phyloP scores from a whole-genome alignment of 1,140 invertebrate species.

The Augochlora pura region DNA sequence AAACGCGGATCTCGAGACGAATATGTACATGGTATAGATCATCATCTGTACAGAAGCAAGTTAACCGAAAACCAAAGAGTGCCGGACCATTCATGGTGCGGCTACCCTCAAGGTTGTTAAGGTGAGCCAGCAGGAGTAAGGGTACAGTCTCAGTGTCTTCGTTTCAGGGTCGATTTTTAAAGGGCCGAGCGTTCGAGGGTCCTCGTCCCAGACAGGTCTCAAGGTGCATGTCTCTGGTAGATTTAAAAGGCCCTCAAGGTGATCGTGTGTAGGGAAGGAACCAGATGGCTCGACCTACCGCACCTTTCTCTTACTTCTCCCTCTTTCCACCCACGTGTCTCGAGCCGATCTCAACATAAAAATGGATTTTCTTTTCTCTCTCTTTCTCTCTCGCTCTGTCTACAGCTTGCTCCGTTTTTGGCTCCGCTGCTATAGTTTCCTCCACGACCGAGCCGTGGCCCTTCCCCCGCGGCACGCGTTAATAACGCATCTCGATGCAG shows the following conservation, averaged over 20 bases:
- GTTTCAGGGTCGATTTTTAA: slow-evolving; percentile 66
- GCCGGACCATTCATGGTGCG: slow-evolving; percentile 45
- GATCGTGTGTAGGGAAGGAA: slow-evolving; percentile 34
- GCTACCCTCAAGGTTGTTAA: slow-evolving; percentile 59
- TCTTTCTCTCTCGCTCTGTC: slow-evolving; percentile 29
- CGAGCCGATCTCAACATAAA: slow-evolving; percentile 60
- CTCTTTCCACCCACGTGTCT: slow-evolving; percentile 58
- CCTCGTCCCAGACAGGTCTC: slow-evolving; percentile 72
- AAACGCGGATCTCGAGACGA: slow-evolving; percentile 11
- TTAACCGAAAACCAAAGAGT: slow-evolving; percentile 35
- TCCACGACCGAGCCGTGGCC: slow-evolving; percentile 32
- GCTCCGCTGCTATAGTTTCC: slow-evolving; percentile 1
- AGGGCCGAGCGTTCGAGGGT: slow-evolving; percentile 65
- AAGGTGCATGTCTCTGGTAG: slow-evolving; percentile 72
- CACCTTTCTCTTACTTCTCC: slow-evolving; percentile 40
- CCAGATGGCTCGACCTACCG: slow-evolving; percentile 68
- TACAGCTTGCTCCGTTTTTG: slow-evolving; percentile 33
- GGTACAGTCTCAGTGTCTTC: slow-evolving; percentile 54
- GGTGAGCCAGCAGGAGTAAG: slow-evolving; percentile 15
- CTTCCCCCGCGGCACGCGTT: slow-evolving; percentile 54
- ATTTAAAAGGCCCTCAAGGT: slow-evolving; percentile 71
- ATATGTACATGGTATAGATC: slow-evolving; percentile 24
- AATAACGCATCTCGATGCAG: slow-evolving; percentile 74
- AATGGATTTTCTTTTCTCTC: slow-evolving; percentile 55
- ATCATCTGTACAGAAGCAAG: slow-evolving; percentile 18